Conservation (phyloP, 2,888 invertebrate species). For the Tanytarsus gracilentus region DNA sequence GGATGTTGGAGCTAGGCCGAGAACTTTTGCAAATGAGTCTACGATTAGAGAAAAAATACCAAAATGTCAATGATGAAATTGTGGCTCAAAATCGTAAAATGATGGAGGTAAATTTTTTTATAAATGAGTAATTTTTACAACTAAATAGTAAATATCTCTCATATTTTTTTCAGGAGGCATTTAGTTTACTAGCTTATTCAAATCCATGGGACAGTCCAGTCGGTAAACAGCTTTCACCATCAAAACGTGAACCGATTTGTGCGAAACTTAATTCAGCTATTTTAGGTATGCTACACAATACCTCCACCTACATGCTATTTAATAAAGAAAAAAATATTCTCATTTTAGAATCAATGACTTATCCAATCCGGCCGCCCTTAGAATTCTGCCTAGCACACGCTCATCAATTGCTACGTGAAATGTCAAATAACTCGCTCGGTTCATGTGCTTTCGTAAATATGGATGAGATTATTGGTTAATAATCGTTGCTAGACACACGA, state of each 20-base stretch:
- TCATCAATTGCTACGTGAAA: constrained; percentile 75
- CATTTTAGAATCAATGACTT: constrained; percentile 75
- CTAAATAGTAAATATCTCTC: not conserved
- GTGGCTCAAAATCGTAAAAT: constrained; percentile 76
- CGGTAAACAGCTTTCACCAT: constrained; percentile 91
- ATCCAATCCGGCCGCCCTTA: constrained; percentile 83
- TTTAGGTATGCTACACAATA: constrained; percentile 56
- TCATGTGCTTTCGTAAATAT: constrained; percentile 93
- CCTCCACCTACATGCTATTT: constrained; percentile 9
- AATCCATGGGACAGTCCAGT: constrained; percentile 97
- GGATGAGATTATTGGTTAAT: constrained; percentile 55
- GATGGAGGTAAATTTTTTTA: constrained; percentile 64
- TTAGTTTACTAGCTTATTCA: constrained; percentile 93
- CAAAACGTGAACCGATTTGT: constrained; percentile 88
- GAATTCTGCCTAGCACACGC: constrained; percentile 90
- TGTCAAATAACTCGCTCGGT: constrained; percentile 83
- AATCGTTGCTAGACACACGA: too few species aligned
- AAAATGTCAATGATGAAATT: constrained; percentile 48
- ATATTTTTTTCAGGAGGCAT: constrained; percentile 67
- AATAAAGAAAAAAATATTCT: constrained; percentile 6
- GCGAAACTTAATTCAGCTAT: constrained; percentile 96
- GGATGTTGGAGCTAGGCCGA: constrained; percentile 88
- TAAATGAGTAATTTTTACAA: not conserved
- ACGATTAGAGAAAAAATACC: constrained; percentile 62
- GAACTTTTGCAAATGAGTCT: constrained; percentile 89